Percentiles rank a stretch among this genome's conserved stretches.
Evolutionary conservation across 2,888 invertebrate genomes (phyloP).

Genomic region (Acrobeloides nanus): DNA sequence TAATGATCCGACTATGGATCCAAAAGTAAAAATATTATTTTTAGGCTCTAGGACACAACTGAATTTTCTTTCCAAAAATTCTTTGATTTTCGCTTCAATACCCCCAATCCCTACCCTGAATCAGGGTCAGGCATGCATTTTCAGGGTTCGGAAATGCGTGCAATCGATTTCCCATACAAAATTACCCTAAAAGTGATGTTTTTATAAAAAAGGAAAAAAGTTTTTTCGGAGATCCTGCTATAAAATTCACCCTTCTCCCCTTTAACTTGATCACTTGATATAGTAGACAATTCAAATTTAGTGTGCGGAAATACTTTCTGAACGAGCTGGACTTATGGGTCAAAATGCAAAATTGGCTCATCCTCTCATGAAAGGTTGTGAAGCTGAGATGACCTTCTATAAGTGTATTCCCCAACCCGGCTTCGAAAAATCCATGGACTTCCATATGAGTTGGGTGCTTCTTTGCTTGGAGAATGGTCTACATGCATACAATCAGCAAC

Average conservation of each 20-base stretch:
- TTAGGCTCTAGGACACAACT: no score
- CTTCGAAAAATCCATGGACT: constrained; percentile 59
- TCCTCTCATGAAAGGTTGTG: constrained; percentile 78
- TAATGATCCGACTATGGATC: constrained; percentile 45
- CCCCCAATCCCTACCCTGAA: no score
- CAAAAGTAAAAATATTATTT: constrained; percentile 36
- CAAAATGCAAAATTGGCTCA: constrained; percentile 83
- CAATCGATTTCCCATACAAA: no score
- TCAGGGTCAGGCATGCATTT: no score
- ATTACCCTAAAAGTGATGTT: no score
- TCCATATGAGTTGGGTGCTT: constrained; percentile 62
- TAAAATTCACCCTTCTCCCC: background rate
- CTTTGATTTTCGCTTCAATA: no score
- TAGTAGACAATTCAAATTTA: constrained; percentile 38
- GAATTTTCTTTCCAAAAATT: no score
- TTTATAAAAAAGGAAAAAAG: no score
- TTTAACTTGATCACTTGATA: constrained; percentile 4
- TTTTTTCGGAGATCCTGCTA: constrained; percentile 1
- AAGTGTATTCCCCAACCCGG: constrained; percentile 65
- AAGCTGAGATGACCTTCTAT: constrained; percentile 76
- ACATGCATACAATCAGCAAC: constrained; percentile 23
- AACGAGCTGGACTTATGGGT: constrained; percentile 77
- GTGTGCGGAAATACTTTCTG: constrained; percentile 75
- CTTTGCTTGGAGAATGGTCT: constrained; percentile 71
- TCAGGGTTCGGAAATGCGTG: no score